Evolutionary conservation across 2,797 vertebrate species (phyloP).

Genomic region (Cynodonichthys magdalenae): DNA sequence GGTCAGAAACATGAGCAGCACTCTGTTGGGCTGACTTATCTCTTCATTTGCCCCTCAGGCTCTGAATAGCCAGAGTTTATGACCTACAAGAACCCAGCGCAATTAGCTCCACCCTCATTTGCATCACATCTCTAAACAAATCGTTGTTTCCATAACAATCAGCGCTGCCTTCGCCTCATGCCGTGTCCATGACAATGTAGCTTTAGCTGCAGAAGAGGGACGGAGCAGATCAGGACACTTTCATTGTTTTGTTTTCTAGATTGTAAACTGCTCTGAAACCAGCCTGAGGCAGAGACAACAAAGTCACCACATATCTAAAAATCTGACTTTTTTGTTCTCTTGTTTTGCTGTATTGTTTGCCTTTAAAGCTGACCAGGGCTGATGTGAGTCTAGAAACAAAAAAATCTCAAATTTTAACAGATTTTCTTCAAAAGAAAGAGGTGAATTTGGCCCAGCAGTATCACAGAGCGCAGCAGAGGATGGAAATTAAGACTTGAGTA

Average conservation of each 20-base stretch:
- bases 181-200: slow-evolving; percentile 69
- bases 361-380: neutral
- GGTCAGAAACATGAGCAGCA: slow-evolving; percentile 35
- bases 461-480: neutral
- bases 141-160: slow-evolving; percentile 70
- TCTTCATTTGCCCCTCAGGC: slow-evolving; percentile 41
- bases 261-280: slow-evolving; percentile 66
- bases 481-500: neutral
- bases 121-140: slow-evolving; percentile 66
- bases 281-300: slow-evolving; percentile 40
- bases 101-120: slow-evolving; percentile 64
- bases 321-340: slow-evolving; percentile 18
- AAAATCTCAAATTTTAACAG: too few relatives aligned
- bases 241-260: slow-evolving; percentile 49
- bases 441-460: neutral
- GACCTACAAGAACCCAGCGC: slow-evolving; percentile 42
- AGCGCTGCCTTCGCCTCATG: slow-evolving; percentile 44
- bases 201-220: slow-evolving; percentile 35
- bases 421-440: neutral
- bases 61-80: slow-evolving; percentile 41
- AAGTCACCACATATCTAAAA: slow-evolving; percentile 35
- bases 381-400: neutral
- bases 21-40: slow-evolving; percentile 60
- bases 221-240: slow-evolving; percentile 34
- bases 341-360: slow-evolving; percentile 10